A percentile compares a stretch with the other conserved stretches of the same genome.
These are phyloP conservation scores for Agrypnia vestita DNA, from an alignment of 1,140 invertebrate species.

Conservation along the genomic window DNA sequence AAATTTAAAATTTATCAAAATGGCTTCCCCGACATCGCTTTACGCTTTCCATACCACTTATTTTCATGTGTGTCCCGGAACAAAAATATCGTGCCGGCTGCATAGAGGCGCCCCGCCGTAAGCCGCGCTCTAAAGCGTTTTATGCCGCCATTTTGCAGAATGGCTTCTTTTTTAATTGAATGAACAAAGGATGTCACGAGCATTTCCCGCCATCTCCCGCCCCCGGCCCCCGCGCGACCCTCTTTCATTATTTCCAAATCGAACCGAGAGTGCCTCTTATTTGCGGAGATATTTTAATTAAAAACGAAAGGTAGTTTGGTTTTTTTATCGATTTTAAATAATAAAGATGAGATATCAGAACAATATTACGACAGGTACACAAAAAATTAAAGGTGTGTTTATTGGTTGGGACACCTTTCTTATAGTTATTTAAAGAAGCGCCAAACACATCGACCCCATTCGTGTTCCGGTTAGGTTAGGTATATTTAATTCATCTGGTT, in stretches of 20 bases:
- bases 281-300: neutral
- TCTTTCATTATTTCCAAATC: conserved; percentile 38
- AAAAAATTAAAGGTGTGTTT: too few relatives aligned
- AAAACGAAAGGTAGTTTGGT: too few relatives aligned
- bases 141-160: conserved; percentile 49
- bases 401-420: too few relatives aligned
- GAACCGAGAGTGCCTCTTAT: conserved; percentile 26
- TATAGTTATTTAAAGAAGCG: too few relatives aligned
- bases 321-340: too few relatives aligned
- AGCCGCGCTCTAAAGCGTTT: conserved; percentile 47
- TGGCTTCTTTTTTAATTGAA: conserved; percentile 57
- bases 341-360: too few relatives aligned
- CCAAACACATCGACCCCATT: too few relatives aligned
- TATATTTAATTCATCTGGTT: too few relatives aligned
- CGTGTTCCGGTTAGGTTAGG: too few relatives aligned
- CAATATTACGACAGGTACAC: too few relatives aligned
- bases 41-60: conserved; percentile 31
- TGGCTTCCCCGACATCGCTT: conserved; percentile 19
- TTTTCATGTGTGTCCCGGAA: conserved; percentile 26
- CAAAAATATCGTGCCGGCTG: conserved; percentile 30
- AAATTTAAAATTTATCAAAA: neutral
- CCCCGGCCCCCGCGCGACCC: neutral
- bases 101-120: conserved; percentile 29
- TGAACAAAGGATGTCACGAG: conserved; percentile 56
- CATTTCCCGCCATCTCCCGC: conserved; percentile 36